Percentiles rank a stretch among this genome's conserved stretches.
Conservation (phyloP, 2,113 vertebrate genomes). For the Bufo gargarizans region DNA sequence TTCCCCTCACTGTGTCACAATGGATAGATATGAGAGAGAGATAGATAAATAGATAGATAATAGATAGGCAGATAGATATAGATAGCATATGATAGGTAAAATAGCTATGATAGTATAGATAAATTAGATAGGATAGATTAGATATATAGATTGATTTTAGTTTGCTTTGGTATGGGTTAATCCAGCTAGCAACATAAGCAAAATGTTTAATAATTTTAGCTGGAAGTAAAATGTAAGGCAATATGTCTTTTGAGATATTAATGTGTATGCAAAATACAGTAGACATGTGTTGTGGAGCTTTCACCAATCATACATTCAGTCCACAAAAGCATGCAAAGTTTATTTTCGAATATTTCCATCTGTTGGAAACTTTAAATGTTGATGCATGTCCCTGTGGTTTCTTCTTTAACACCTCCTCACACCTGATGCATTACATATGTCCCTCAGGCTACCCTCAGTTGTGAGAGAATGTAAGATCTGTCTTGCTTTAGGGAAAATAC, state of each 20-base stretch:
- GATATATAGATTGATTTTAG: too few relatives aligned
- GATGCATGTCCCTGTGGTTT: constrained; percentile 66
- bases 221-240: background rate
- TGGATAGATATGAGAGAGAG: too few relatives aligned
- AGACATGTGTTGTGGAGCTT: background rate
- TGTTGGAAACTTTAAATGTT: constrained; percentile 61
- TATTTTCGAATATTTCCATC: constrained; percentile 65
- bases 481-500: constrained; percentile 74
- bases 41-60: too few relatives aligned
- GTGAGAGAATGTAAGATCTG: constrained; percentile 67
- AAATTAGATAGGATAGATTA: too few relatives aligned
- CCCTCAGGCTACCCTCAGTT: constrained; percentile 65
- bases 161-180: background rate
- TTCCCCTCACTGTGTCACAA: too few relatives aligned
- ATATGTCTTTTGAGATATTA: background rate
- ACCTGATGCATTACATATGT: constrained; percentile 66
- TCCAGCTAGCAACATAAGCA: background rate
- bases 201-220: background rate
- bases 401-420: constrained; percentile 64
- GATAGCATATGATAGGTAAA: too few relatives aligned
- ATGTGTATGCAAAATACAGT: background rate
- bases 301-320: background rate
- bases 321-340: constrained; percentile 46
- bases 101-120: too few relatives aligned
- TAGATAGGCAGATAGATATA: too few relatives aligned